Percentiles rank a stretch among this genome's conserved stretches.
Evolutionary conservation across 1,140 invertebrate genomes (phyloP).

Genomic region (Solenopsis fugax): DNA sequence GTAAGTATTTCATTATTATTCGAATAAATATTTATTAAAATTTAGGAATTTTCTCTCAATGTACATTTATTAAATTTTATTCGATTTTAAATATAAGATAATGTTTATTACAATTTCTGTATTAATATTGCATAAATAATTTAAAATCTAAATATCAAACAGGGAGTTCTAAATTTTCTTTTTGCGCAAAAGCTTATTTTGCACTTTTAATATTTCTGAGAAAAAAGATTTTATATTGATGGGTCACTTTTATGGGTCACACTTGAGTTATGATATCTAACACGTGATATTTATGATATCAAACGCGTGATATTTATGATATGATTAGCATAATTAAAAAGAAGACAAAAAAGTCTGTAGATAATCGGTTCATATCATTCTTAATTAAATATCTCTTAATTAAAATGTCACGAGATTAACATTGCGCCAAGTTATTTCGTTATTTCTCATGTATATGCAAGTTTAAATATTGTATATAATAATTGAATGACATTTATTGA

Average conservation of each 20-base stretch:
- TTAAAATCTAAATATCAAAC: not conserved
- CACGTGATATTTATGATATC: not conserved
- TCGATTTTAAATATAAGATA: not conserved
- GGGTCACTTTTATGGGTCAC: not conserved
- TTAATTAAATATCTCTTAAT: constrained; percentile 70
- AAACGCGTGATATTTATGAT: not conserved
- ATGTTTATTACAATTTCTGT: not conserved
- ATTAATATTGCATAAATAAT: not conserved
- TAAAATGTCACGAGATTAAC: constrained; percentile 59
- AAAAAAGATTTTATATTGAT: not conserved
- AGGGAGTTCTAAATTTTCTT: not conserved
- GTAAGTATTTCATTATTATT: too few species aligned
- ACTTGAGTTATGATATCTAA: not conserved
- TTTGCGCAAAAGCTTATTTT: not conserved
- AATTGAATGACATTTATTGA: too few species aligned
- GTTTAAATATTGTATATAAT: too few species aligned
- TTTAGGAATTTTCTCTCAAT: too few species aligned
- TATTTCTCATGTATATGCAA: not conserved
- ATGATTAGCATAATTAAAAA: constrained; percentile 38
- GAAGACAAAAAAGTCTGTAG: constrained; percentile 29
- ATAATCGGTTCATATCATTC: constrained; percentile 48
- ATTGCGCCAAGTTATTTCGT: not conserved
- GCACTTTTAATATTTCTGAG: not conserved
- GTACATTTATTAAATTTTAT: not conserved
- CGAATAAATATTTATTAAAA: not conserved